A percentile compares a stretch with the other conserved stretches of the same genome.
phyloP scores from a whole-genome alignment of 1,140 invertebrate species.

The Pomphorhynchus laevis region DNA sequence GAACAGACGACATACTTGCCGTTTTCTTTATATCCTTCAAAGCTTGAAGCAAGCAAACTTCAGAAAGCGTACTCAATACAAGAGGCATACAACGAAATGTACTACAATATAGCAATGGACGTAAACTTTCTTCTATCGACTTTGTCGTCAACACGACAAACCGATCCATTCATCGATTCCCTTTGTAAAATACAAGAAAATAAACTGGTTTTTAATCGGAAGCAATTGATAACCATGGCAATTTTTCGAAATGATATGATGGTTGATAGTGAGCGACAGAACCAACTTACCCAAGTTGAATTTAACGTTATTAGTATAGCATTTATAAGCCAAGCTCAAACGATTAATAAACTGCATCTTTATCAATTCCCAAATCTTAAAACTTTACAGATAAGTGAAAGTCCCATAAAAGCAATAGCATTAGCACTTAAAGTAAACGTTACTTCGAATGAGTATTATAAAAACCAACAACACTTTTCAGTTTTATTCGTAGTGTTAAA shows the following conservation, averaged over 20 bases:
- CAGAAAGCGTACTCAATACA: no score
- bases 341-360: not conserved
- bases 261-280: conserved; percentile 2
- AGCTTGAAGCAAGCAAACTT: no score
- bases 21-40: no score
- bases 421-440: conserved; percentile 1
- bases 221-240: not conserved
- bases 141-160: no score
- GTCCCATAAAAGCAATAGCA: not conserved
- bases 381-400: not conserved
- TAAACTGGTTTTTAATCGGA: no score
- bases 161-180: no score
- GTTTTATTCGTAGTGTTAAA: conserved; percentile 5
- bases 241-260: conserved; percentile 8
- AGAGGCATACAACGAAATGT: no score
- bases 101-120: no score
- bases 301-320: conserved; percentile 7
- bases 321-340: conserved; percentile 1
- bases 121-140: no score
- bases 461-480: not conserved
- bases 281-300: conserved; percentile 6
- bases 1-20: no score
- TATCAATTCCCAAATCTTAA: not conserved
- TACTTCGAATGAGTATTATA: conserved; percentile 2
- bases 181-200: no score